Evolutionary conservation across 2,888 invertebrate genomes (phyloP), one percentile per base, ranked within the genome.

Genomic region (Arenicola marina): DNA sequence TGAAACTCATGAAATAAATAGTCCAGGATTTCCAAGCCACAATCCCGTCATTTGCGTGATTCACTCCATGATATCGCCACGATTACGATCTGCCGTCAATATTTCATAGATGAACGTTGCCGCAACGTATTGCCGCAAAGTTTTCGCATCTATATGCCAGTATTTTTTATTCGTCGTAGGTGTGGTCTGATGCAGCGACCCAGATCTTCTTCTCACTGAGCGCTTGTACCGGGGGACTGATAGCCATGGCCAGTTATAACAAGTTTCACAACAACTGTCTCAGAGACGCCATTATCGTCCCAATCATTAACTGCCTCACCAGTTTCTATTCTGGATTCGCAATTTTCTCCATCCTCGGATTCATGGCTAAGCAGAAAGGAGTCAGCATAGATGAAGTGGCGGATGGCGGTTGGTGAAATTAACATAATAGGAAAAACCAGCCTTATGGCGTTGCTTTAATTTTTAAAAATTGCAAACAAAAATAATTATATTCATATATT

Each of bases 321-420:
- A 72, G 73, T 56, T 64, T 78, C 45, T 78, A 73, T 62, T 74
- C 76, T 11, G 78, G 78, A 1, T 76, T 75, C 59, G 77, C 74
- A 46, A 75, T 78, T 24, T 78, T 78, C 65, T 70, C 74, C 15
- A 73, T 61, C 63, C 69, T 77, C 55, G 91, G 91, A 1, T 90
- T 90, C 32, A 71, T 72, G 70, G 69, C 72, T 1, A 43, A 66
- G 11, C 53, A 60, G 48, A 73, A 73, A 57, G 63, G 67, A n/a
- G 69, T 69, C 4, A 46, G 48, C 28, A 73, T 76, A 4, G 66
- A 74, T 0, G 71, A 72, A n/a, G 74, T 81, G 4, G 74, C 75
- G 24, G 66, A 61, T 2, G 64, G 60, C 32, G 73, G 78, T 68
- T 33, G 15, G 53, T 2, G n/a, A n/a, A n/a, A n/a, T n/a, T n/a